A percentile compares a stretch with the other conserved stretches of the same genome.
These are phyloP conservation scores for Oscheius myriophilus DNA, from an alignment of 2,888 invertebrate genomes.

Conservation along the genomic window DNA sequence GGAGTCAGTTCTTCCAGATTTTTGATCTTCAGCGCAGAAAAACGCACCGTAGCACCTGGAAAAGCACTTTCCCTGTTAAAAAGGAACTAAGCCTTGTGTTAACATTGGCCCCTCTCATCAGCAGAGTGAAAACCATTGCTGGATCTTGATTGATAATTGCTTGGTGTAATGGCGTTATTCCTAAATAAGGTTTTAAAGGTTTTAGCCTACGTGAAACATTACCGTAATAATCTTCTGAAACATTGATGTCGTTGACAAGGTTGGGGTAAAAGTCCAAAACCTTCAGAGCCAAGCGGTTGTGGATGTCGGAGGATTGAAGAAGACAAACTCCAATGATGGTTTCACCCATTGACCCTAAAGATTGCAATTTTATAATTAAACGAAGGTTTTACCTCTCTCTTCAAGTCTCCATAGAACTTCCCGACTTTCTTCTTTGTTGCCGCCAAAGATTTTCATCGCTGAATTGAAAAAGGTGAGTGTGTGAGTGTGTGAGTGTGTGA, in stretches of 20 bases:
- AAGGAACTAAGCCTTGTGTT: slow-evolving; percentile 75
- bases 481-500: too few relatives aligned
- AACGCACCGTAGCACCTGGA: slow-evolving; percentile 83
- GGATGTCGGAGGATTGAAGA: slow-evolving; percentile 58
- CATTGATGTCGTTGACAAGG: slow-evolving; percentile 78
- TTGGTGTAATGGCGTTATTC: slow-evolving; percentile 80
- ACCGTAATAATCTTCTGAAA: slow-evolving; percentile 67
- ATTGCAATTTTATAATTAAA: background rate
- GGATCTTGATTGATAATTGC: slow-evolving; percentile 98
- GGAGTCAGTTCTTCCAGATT: slow-evolving; percentile 84
- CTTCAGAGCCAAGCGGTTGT: slow-evolving; percentile 81
- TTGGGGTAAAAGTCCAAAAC: slow-evolving; percentile 90
- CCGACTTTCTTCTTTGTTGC: slow-evolving; percentile 62
- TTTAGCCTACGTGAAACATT: too few relatives aligned
- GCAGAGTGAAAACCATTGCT: slow-evolving; percentile 91
- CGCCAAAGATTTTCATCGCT: slow-evolving; percentile 68
- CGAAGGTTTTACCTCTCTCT: slow-evolving; percentile 41
- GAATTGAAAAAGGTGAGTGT: background rate
- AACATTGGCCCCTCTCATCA: slow-evolving; percentile 90
- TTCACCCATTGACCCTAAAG: slow-evolving; percentile 80
- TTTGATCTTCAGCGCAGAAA: slow-evolving; percentile 87
- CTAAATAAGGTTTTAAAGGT: slow-evolving; percentile 26
- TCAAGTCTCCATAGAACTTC: slow-evolving; percentile 59
- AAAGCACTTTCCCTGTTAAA: background rate
- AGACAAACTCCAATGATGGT: slow-evolving; percentile 87